Conservation (phyloP, 2,797 vertebrate genomes). For the Lithobates pipiens region DNA sequence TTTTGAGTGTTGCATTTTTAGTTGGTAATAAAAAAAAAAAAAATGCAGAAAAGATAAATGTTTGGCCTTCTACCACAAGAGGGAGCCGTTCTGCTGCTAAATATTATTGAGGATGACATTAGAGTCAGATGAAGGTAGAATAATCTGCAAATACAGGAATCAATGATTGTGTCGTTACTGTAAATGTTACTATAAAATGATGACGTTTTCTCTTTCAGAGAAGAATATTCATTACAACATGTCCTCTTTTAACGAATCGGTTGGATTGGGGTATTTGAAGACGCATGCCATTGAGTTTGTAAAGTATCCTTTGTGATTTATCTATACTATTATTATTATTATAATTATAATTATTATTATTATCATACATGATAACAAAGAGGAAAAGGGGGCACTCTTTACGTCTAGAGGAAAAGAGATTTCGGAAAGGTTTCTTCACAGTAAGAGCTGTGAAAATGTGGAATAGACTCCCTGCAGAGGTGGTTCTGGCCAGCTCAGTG, state of each 20-base stretch:
- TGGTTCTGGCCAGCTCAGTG: too few species aligned
- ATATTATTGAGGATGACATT: neutral
- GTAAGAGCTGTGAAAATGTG: too few species aligned
- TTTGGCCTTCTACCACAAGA: conserved; percentile 66
- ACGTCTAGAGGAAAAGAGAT: too few species aligned
- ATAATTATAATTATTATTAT: too few species aligned
- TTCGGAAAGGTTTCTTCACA: too few species aligned
- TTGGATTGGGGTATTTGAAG: conserved; percentile 96
- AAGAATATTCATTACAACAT: conserved; percentile 97
- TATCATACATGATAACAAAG: too few species aligned
- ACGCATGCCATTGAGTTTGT: conserved; percentile 98
- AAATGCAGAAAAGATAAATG: neutral
- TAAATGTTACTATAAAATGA: neutral
- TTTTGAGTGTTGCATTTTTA: too few species aligned
- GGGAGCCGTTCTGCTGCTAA: conserved; percentile 70
- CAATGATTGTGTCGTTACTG: neutral
- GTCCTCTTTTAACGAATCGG: conserved; percentile 98
- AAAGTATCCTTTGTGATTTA: conserved; percentile 92
- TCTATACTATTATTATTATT: neutral
- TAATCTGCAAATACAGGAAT: neutral
- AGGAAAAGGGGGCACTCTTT: too few species aligned
- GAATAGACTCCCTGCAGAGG: too few species aligned
- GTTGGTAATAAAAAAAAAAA: neutral
- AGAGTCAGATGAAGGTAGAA: neutral
- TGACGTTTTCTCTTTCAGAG: conserved; percentile 77